Conservation (phyloP, 2,888 invertebrate species). For the Petrolisthes cinctipes region DNA sequence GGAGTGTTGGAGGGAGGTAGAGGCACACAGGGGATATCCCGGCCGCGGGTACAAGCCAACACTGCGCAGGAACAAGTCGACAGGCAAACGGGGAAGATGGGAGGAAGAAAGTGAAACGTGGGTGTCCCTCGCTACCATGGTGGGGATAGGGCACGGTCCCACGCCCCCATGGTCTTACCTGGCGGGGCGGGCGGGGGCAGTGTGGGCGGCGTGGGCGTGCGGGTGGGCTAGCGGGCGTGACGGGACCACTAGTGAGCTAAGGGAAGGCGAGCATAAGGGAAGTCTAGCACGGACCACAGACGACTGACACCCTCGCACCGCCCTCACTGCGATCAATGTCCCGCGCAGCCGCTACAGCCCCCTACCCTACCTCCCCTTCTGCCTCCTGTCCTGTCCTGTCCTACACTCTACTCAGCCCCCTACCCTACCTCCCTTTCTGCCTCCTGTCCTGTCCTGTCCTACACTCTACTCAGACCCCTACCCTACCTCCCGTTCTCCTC, state of each 20-base stretch:
- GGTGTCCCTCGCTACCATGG: slow-evolving; percentile 10
- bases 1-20: slow-evolving; percentile 22
- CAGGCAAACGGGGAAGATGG: slow-evolving; percentile 29
- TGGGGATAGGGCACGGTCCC: slow-evolving; percentile 2
- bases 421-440: too few relatives aligned
- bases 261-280: slow-evolving; percentile 36
- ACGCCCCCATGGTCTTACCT: slow-evolving; percentile 43
- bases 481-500: background rate
- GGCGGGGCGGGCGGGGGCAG: slow-evolving; percentile 45
- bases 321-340: slow-evolving; percentile 43
- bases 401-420: background rate
- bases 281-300: slow-evolving; percentile 29
- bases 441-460: too few relatives aligned
- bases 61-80: slow-evolving; percentile 46
- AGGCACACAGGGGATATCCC: background rate
- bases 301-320: slow-evolving; percentile 34
- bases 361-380: background rate
- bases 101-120: slow-evolving; percentile 27
- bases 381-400: background rate
- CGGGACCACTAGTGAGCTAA: slow-evolving; percentile 36
- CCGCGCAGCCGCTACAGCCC: slow-evolving; percentile 44
- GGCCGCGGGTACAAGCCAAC: slow-evolving; percentile 36
- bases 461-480: background rate
- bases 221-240: slow-evolving; percentile 38
- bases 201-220: slow-evolving; percentile 50